A percentile compares a stretch with the other conserved stretches of the same genome.
Evolutionary conservation across 2,888 invertebrate genomes (phyloP).

Genomic region (Bhutanitis thaidina): DNA sequence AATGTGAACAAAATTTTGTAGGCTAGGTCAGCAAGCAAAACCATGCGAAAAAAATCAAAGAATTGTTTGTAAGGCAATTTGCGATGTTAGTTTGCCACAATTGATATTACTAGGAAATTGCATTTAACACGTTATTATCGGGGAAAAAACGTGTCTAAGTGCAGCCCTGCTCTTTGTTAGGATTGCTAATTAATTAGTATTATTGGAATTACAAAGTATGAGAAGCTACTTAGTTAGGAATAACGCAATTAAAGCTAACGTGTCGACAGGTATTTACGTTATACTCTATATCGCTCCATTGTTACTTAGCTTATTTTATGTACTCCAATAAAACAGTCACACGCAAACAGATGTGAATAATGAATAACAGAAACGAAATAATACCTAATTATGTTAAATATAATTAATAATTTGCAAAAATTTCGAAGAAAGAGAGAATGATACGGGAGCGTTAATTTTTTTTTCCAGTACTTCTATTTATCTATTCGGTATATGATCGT

Average conservation of each 20-base stretch:
- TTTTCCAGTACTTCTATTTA: too few species aligned
- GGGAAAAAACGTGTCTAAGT: constrained; percentile 43
- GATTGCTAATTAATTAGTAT: constrained; percentile 34
- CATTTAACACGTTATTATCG: constrained; percentile 47
- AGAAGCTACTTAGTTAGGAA: constrained; percentile 21
- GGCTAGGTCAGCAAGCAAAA: constrained; percentile 29
- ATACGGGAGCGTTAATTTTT: too few species aligned
- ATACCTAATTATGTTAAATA: too few species aligned
- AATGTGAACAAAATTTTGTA: neutral
- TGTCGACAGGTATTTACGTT: constrained; percentile 8
- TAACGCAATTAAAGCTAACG: constrained; percentile 7
- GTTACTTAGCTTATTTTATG: too few species aligned
- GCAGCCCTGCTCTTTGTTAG: constrained; percentile 32
- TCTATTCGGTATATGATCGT: too few species aligned
- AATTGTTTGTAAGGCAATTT: constrained; percentile 47
- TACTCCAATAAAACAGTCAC: neutral
- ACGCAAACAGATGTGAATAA: neutral
- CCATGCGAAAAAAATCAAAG: constrained; percentile 46
- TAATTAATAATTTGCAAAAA: too few species aligned
- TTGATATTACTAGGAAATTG: constrained; percentile 50
- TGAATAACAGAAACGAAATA: too few species aligned
- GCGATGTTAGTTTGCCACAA: constrained; percentile 47
- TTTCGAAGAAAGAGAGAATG: too few species aligned
- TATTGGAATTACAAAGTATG: constrained; percentile 36
- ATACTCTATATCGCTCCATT: constrained; percentile 8